Evolutionary conservation across 2,888 invertebrate species (phyloP).

Genomic region (Tetragonisca angustula): DNA sequence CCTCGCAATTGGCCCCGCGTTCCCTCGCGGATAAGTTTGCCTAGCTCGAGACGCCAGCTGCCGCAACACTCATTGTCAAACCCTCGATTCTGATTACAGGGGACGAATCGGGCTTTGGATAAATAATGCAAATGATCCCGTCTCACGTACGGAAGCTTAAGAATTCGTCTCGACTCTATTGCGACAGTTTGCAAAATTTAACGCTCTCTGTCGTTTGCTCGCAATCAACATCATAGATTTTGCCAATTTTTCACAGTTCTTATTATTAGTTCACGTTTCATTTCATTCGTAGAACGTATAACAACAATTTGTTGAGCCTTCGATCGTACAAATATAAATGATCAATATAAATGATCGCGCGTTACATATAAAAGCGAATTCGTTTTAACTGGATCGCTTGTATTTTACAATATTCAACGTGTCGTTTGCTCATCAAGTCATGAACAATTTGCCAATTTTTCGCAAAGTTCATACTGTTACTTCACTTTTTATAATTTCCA

Average conservation of each 20-base stretch:
- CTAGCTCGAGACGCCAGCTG: not conserved
- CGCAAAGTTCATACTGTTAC: not conserved
- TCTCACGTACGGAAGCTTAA: not conserved
- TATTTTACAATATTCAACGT: not conserved
- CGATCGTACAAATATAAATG: too few species aligned
- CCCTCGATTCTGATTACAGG: not conserved
- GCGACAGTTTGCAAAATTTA: too few species aligned
- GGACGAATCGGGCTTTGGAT: not conserved
- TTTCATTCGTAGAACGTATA: too few species aligned
- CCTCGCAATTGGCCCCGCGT: not conserved
- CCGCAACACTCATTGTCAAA: too few species aligned
- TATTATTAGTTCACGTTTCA: too few species aligned
- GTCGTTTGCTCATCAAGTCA: not conserved
- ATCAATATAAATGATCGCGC: too few species aligned
- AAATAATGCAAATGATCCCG: not conserved
- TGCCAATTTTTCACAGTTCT: too few species aligned
- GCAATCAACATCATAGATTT: too few species aligned
- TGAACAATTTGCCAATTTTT: not conserved
- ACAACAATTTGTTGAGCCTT: too few species aligned
- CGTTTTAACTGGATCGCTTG: not conserved
- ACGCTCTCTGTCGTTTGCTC: too few species aligned
- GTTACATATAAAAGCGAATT: not conserved
- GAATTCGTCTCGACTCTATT: too few species aligned
- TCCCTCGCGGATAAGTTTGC: not conserved
- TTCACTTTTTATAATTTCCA: not conserved